These are phyloP conservation scores for Philhelius pedissequus DNA, from an alignment of 2,888 invertebrate species.

Conservation along the genomic window DNA sequence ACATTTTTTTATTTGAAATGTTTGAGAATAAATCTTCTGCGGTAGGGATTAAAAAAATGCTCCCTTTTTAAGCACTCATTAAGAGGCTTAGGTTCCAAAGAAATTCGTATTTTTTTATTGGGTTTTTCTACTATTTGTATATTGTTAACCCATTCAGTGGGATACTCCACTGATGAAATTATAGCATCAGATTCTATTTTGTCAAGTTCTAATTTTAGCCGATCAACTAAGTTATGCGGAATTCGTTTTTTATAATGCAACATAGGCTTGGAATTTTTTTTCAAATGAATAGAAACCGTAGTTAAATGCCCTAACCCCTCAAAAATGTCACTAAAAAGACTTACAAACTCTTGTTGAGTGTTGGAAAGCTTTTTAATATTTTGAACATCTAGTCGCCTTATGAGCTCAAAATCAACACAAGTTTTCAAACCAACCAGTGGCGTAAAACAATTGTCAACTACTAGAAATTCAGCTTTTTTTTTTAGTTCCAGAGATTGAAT, in stretches of 20 bases:
- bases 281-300: too few relatives aligned
- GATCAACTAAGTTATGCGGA: conserved; percentile 17
- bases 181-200: too few relatives aligned
- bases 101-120: conserved; percentile 70
- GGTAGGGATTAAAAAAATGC: conserved; percentile 67
- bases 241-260: conserved; percentile 54
- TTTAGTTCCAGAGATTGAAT: background rate
- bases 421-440: too few relatives aligned
- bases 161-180: conserved; percentile 58
- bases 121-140: conserved; percentile 40
- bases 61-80: conserved; percentile 66
- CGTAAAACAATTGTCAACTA: conserved; percentile 1
- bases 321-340: too few relatives aligned
- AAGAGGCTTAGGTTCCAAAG: conserved; percentile 70
- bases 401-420: too few relatives aligned
- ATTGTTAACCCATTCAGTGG: conserved; percentile 58
- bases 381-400: too few relatives aligned
- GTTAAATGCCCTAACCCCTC: too few relatives aligned
- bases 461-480: conserved; percentile 1
- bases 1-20: conserved; percentile 29
- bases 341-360: too few relatives aligned
- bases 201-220: conserved; percentile 35
- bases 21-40: too few relatives aligned
- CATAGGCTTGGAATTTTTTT: too few relatives aligned
- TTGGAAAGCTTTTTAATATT: too few relatives aligned